Evolutionary conservation across 2,888 invertebrate genomes (phyloP), one percentile per base, ranked within the genome.

Genomic region (Andrena fulva): DNA sequence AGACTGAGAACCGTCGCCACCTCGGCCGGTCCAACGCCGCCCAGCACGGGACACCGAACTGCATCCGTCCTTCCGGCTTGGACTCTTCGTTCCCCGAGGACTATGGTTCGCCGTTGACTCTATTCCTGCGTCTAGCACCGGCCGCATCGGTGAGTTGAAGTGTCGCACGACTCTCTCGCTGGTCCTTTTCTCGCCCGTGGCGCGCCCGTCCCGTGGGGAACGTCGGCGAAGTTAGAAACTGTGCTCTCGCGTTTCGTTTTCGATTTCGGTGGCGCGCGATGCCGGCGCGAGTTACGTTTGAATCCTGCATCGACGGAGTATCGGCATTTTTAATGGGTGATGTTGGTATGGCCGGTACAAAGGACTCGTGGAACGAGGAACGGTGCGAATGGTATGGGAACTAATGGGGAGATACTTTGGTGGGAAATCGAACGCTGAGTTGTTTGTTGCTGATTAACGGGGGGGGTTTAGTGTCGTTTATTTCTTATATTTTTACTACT

Each of bases 101-200:
- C 62, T 59, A 83, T 60, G 72, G 42, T 60, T 50, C 64, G 31
- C 35, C n/a, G 54, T 69, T 75, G 31, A 79, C n/a, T 20, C 69
- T 56, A 27, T n/a, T 16, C n/a, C 31, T 7, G 31, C 7, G 33
- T 42, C 27, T 29, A 16, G 42, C 42, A 16, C 16, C 12, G 16
- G 16, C 42, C 16, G 2, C 35, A 67, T 29, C 66, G 84, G 85
- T 85, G 63, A 79, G 84, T 76, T 24, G 24, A 29, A 4, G 35
- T 31, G 24, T 16, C 31, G n/a, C 7, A 24, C 78, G 33, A n/a
- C 16, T 42, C 42, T 16, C 16, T 42, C 20, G 42, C 4, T 42
- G 12, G 12, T 16, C 12, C 42, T 42, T 12, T 12, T 60, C 50
- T 35, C 6, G 27, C 27, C 16, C 3, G 20, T 12, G 54, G 12